A percentile compares a stretch with the other conserved stretches of the same genome.
Conservation (phyloP, 2,113 vertebrate species). For the Lampris incognitus region DNA sequence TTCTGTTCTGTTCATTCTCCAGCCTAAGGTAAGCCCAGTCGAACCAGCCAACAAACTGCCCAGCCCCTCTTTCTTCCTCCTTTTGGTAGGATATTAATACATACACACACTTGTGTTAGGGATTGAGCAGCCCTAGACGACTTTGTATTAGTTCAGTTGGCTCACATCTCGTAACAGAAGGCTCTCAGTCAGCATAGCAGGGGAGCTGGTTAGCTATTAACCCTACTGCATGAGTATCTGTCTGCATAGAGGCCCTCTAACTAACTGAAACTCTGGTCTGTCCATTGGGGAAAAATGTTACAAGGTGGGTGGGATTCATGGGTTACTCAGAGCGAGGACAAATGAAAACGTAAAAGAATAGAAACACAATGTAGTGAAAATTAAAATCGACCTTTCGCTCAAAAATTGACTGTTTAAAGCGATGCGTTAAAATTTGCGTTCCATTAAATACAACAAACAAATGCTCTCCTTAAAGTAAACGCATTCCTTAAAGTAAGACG, state of each 20-base stretch:
- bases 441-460: no score
- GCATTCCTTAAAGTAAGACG: not conserved
- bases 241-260: not conserved
- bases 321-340: not conserved
- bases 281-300: not conserved
- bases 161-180: not conserved
- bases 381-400: not conserved
- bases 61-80: no score
- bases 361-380: not conserved
- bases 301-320: not conserved
- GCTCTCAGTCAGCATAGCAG: constrained; percentile 16
- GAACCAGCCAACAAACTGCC: no score
- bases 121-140: no score
- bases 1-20: no score
- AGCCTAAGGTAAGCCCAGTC: no score
- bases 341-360: not conserved
- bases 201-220: not conserved
- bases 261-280: not conserved
- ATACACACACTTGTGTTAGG: no score
- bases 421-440: no score
- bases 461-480: not conserved
- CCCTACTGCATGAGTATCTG: not conserved
- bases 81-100: no score
- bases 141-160: no score
- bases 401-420: no score